Conservation (phyloP, 1,140 invertebrate species). For the Capitella teleta region DNA sequence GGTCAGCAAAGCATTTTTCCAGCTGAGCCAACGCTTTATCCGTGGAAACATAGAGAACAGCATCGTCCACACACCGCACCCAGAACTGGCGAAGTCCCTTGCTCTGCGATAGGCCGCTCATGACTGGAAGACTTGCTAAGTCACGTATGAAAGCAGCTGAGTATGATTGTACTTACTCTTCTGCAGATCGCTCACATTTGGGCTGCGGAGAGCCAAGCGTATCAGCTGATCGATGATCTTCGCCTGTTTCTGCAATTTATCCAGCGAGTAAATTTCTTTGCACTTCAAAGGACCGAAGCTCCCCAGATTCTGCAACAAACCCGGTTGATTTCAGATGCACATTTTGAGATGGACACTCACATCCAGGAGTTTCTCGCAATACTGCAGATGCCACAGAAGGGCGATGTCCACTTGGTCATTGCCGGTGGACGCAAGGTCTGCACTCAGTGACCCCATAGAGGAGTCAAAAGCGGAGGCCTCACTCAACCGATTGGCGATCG, state of each 20-base stretch:
- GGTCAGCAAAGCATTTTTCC: conserved; percentile 31
- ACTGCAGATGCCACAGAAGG: conserved; percentile 40
- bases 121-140: conserved; percentile 17
- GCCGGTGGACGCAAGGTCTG: conserved; percentile 35
- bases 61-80: conserved; percentile 33
- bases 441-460: conserved; percentile 29
- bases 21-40: conserved; percentile 26
- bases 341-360: conserved; percentile 26
- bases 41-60: conserved; percentile 24
- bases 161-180: conserved; percentile 3
- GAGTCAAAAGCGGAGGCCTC: conserved; percentile 21
- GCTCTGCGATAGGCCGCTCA: conserved; percentile 22
- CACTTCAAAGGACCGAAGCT: conserved; percentile 46
- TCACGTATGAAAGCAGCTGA: not conserved
- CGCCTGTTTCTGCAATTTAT: conserved; percentile 41
- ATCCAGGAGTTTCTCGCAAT: conserved; percentile 43
- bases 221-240: conserved; percentile 38
- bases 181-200: conserved; percentile 14
- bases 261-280: conserved; percentile 41
- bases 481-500: conserved; percentile 29
- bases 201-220: conserved; percentile 27
- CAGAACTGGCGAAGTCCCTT: conserved; percentile 34
- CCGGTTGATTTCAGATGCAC: not conserved
- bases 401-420: conserved; percentile 42
- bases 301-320: conserved; percentile 39